phyloP scores from a whole-genome alignment of 2,113 vertebrate genomes.

The Melanerpes formicivorus region DNA sequence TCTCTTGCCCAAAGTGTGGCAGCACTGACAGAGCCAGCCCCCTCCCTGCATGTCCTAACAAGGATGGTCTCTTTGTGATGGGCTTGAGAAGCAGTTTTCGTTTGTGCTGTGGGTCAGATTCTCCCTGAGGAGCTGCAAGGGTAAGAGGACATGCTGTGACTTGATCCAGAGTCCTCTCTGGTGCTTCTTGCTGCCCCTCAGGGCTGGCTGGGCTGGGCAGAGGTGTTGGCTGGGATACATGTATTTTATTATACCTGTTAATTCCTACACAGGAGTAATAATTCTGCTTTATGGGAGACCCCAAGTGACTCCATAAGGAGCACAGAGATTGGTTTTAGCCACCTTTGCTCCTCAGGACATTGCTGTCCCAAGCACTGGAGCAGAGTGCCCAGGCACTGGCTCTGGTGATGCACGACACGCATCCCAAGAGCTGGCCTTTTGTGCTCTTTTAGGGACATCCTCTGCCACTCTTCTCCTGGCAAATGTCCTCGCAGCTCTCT shows the following conservation, averaged over 20 bases:
- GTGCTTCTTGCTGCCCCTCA: fast-evolving
- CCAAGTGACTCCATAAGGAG: neutral
- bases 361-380: neutral
- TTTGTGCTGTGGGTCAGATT: neutral
- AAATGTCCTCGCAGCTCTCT: neutral
- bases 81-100: fast-evolving
- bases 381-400: neutral
- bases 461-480: neutral
- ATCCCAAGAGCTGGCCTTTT: neutral
- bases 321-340: constrained; percentile 48
- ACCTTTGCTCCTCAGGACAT: constrained; percentile 51
- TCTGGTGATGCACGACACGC: fast-evolving
- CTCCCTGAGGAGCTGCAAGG: neutral
- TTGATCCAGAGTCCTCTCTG: neutral
- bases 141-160: fast-evolving
- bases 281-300: constrained; percentile 52
- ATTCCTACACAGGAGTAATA: constrained; percentile 6
- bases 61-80: neutral
- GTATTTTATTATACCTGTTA: constrained; percentile 38
- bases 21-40: neutral
- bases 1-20: neutral
- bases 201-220: neutral
- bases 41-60: fast-evolving
- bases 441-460: neutral
- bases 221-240: neutral